Base-by-base conservation (phyloP, 2,888 invertebrate genomes). In the Leucania comma region DNA sequence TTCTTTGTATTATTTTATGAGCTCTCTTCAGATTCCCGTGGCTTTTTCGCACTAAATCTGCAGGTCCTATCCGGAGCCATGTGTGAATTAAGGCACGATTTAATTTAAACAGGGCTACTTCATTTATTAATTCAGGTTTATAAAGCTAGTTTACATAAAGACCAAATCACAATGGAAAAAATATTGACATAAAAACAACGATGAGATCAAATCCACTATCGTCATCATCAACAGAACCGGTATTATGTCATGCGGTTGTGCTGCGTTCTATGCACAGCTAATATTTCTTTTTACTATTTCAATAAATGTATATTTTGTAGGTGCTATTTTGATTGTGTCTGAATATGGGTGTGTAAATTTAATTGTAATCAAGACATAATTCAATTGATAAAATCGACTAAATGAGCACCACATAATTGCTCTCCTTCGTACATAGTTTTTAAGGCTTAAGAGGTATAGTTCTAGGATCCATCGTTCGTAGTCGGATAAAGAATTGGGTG, bases 221-320 rank as follows among this genome's bases (percentile, higher is more conserved):
- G 64, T 50, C 38, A 42, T 64, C 62, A 29, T 56, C 14, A 65
- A 42, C 46, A 54, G 20, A 54, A 73, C 38, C 38, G 42, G 73
- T 64, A 65, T 42, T 42, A 26, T 65, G 10, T 26, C 24, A 56
- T 56, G 29, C 22, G 22, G 35, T 60, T 24, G 20, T 48, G 24
- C 38, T 50, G 56, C 72, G 54, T 24, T 72, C 38, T 17, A 48
- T 42, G 72, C 35, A 48, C 53, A 46, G 4, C 10, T 9, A 29
- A 12, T 56, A 26, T 73, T 64, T n/a, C n/a, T n/a, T 65, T 56
- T 17, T 38, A 0, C 54, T 32, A 35, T 22, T 46, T 51, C 14
- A 51, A 57, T 51, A 54, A 63, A 70, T 72, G 53, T 35, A 35
- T 26, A 62, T 29, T 54, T 38, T 72, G 14, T 48, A 29, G 3